A percentile compares a stretch with the other conserved stretches of the same genome.
phyloP scores from a whole-genome alignment of 2,113 vertebrate genomes.

The Thinocorus orbignyianus region DNA sequence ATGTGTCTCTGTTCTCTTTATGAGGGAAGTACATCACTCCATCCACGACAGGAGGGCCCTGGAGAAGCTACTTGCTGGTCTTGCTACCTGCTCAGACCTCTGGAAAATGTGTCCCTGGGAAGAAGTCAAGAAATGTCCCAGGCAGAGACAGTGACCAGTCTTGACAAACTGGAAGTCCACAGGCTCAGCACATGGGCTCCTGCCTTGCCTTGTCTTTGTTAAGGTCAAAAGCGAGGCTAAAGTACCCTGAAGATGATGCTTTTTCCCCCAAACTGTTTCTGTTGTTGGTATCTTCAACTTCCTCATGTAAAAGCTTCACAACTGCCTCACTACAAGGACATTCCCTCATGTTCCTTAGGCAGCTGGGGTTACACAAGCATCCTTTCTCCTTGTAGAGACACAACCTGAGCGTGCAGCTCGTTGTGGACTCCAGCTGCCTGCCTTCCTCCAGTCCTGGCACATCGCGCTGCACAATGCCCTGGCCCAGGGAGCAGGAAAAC shows the following conservation, averaged over 20 bases:
- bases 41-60: not conserved
- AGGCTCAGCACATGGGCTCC: rapidly evolving
- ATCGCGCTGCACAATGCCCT: rapidly evolving
- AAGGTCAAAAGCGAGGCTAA: not conserved
- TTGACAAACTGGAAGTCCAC: rapidly evolving
- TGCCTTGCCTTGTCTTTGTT: rapidly evolving
- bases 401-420: rapidly evolving
- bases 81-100: rapidly evolving
- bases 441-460: not conserved
- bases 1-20: not conserved
- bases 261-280: not conserved
- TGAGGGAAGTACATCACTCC: not conserved
- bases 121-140: not conserved
- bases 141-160: too few relatives aligned
- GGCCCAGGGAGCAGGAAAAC: rapidly evolving
- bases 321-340: not conserved
- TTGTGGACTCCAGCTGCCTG: not conserved
- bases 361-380: not conserved
- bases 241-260: not conserved
- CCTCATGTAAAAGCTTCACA: not conserved
- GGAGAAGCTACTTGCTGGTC: too few relatives aligned
- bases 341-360: too few relatives aligned
- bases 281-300: not conserved
- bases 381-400: not conserved
- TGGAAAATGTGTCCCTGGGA: rapidly evolving